Conservation (phyloP, 1,140 invertebrate genomes). For the Vanessa tameamea region DNA sequence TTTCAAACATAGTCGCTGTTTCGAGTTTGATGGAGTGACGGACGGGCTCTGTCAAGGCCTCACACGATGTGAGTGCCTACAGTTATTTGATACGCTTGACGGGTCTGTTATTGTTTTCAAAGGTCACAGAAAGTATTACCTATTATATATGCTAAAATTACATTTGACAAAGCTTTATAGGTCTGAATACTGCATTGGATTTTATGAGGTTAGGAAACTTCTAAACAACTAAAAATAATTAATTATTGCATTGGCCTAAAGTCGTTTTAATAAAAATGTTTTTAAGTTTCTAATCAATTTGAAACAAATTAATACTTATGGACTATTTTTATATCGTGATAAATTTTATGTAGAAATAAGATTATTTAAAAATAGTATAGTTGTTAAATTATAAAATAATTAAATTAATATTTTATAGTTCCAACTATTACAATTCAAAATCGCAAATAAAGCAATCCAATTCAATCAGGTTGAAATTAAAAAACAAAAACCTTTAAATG, state of each 20-base stretch:
- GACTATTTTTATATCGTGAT: too few species aligned
- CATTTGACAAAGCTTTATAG: neutral
- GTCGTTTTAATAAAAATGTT: too few species aligned
- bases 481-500: neutral
- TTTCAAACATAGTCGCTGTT: conserved; percentile 5
- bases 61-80: conserved; percentile 7
- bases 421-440: too few species aligned
- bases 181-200: neutral
- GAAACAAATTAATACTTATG: too few species aligned
- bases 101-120: conserved; percentile 31
- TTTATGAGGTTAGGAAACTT: neutral
- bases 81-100: conserved; percentile 25
- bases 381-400: too few species aligned
- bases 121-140: conserved; percentile 30
- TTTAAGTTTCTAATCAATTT: too few species aligned
- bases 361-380: too few species aligned
- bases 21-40: conserved; percentile 1
- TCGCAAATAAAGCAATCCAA: too few species aligned
- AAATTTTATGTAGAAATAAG: too few species aligned
- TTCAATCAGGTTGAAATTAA: neutral
- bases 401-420: too few species aligned
- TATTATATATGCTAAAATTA: neutral
- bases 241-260: too few species aligned
- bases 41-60: conserved; percentile 26
- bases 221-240: too few species aligned